A percentile compares a stretch with the other conserved stretches of the same genome.
phyloP scores from a whole-genome alignment of 2,113 vertebrate genomes.

The Oncorhynchus kisutch region DNA sequence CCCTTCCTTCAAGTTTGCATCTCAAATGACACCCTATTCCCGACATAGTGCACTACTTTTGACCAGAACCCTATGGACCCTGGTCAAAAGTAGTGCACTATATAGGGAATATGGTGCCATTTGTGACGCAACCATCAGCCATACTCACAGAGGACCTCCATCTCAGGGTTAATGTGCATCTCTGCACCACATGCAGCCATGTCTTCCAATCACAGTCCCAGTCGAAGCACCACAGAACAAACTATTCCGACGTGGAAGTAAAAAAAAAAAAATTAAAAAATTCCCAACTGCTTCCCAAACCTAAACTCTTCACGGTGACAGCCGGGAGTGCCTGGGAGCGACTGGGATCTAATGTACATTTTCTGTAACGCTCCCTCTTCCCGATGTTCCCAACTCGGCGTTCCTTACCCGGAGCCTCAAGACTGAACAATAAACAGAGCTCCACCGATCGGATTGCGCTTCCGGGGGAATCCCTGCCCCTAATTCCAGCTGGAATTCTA shows the following conservation, averaged over 20 bases:
- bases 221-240: conserved; percentile 14
- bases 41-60: too few species aligned
- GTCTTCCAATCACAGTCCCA: conserved; percentile 10
- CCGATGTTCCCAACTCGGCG: conserved; percentile 31
- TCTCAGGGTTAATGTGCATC: conserved; percentile 31
- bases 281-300: neutral
- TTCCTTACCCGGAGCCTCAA: conserved; percentile 25
- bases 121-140: neutral
- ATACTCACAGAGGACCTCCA: conserved; percentile 58
- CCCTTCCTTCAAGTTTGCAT: neutral
- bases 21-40: conserved; percentile 11
- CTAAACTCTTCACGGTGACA: conserved; percentile 9
- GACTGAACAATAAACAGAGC: conserved; percentile 61
- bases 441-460: conserved; percentile 46
- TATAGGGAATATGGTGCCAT: neutral
- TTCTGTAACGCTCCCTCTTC: conserved; percentile 28
- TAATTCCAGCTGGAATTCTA: conserved; percentile 21
- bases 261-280: neutral
- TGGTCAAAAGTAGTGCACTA: neutral
- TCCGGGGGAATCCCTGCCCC: conserved; percentile 65
- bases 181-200: conserved; percentile 52
- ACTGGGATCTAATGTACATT: neutral
- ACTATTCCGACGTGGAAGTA: neutral
- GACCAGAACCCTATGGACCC: too few species aligned
- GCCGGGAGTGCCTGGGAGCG: conserved; percentile 14